A percentile compares a stretch with the other conserved stretches of the same genome.
These are phyloP conservation scores for Diprion similis DNA, from an alignment of 1,140 invertebrate genomes.

Conservation along the genomic window DNA sequence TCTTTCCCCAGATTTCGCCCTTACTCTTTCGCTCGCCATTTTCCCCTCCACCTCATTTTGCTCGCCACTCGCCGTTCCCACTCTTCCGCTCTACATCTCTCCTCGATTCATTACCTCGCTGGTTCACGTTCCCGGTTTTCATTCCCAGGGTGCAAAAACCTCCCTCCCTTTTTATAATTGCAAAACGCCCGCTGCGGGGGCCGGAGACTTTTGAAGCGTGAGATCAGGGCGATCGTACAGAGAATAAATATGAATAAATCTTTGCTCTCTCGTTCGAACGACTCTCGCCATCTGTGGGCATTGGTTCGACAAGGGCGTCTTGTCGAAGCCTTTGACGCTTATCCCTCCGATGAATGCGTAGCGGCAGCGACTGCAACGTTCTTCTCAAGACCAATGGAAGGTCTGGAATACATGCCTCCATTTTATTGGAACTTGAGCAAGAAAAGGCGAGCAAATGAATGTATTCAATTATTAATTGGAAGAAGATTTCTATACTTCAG, in stretches of 20 bases:
- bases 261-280: conserved; percentile 29
- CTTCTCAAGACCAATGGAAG: background rate
- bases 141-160: background rate
- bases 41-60: background rate
- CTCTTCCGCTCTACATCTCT: conserved; percentile 28
- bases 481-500: background rate
- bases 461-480: conserved; percentile 15
- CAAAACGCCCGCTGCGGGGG: conserved; percentile 41
- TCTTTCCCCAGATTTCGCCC: background rate
- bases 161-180: conserved; percentile 52
- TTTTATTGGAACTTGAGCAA: background rate
- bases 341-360: background rate
- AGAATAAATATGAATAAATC: conserved; percentile 47
- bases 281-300: background rate
- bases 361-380: background rate
- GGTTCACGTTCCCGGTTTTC: conserved; percentile 2
- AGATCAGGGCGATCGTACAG: conserved; percentile 47
- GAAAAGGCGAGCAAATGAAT: conserved; percentile 11
- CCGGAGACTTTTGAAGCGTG: conserved; percentile 41
- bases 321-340: background rate
- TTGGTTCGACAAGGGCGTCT: background rate
- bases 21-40: background rate
- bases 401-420: background rate
- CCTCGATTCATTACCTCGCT: conserved; percentile 39
- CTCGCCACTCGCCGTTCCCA: conserved; percentile 26